Base-by-base conservation (phyloP, 2,113 vertebrate genomes). In the Scomber scombrus region DNA sequence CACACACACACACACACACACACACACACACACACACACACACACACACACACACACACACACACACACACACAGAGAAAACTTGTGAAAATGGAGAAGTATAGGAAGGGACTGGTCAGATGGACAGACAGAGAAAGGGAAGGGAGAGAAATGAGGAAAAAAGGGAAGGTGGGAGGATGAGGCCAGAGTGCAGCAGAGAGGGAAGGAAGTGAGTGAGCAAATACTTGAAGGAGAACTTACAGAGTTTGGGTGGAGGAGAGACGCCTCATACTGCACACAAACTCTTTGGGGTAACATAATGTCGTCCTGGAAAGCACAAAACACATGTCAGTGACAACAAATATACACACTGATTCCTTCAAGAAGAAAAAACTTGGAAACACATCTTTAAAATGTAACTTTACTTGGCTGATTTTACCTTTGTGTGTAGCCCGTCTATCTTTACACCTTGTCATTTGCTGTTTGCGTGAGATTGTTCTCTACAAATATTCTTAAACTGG, bases 211-310 rank as follows among this genome's bases (percentile, higher is more conserved):
- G 65, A 88, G 50, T 73, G 71, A 85, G 70, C 16, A 65, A 52
- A 75, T 13, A 45, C 64, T 71, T 43, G 2, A 40, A 55, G 8
- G 29, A 79, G 68, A 85, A 96, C 97, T 97, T 90, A 99, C 98
- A 51, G 94, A 94, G 12, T 89, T 88, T n/a, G 95, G 96, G 77
- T 95, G 94, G 45, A 80, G 91, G 57, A 93, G 13, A 50, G 95
- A 95, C 1, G 93, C 92, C 60, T 97, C 82, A 10, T 95, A 91
- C 76, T 99, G 98, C 67, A 98, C 91, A 47, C 96, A 92, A 69
- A 99, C 95, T 85, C 98, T 95, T 92, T 96, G 95, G 1, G 97
- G 96, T 94, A 96, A 95, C 98, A 99, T 99, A 76, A 97, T 91
- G 43, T 99, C 98, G 78, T 99, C 98, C 98, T 98, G 89, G 88